Evolutionary conservation across 2,888 invertebrate species (phyloP).

Genomic region (Leucophora obtusa): DNA sequence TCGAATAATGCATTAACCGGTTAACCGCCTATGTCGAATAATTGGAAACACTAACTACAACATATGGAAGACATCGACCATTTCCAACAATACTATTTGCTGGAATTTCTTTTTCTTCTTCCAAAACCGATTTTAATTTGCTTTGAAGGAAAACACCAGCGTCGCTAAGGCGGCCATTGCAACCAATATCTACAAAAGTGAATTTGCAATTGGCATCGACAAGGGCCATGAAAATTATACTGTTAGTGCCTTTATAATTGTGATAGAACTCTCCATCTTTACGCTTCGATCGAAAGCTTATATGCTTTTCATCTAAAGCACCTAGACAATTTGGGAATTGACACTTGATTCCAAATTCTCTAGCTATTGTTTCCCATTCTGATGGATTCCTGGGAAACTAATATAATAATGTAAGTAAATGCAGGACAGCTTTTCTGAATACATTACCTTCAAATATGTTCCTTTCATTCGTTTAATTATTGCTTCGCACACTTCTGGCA

Average conservation of each 20-base stretch:
- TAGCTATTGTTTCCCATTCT: slow-evolving; percentile 44
- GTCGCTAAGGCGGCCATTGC: too few species aligned
- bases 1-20: too few species aligned
- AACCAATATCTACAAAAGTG: slow-evolving; percentile 36
- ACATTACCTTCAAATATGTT: slow-evolving; percentile 16
- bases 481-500: slow-evolving; percentile 27
- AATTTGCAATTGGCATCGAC: slow-evolving; percentile 42
- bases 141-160: slow-evolving; percentile 51
- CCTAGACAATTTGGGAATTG: too few species aligned
- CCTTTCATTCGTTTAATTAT: slow-evolving; percentile 13
- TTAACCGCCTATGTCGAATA: too few species aligned
- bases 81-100: slow-evolving; percentile 3
- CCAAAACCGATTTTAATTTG: slow-evolving; percentile 32
- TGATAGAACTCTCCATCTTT: slow-evolving; percentile 42
- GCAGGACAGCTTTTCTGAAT: not conserved
- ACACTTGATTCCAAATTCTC: too few species aligned
- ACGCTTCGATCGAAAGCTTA: slow-evolving; percentile 40
- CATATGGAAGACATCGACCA: too few species aligned
- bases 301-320: slow-evolving; percentile 51
- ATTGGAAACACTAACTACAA: too few species aligned
- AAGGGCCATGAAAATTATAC: slow-evolving; percentile 54
- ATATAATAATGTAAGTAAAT: too few species aligned
- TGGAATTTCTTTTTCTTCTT: slow-evolving; percentile 19
- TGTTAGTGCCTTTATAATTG: slow-evolving; percentile 56
- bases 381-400: slow-evolving; percentile 26